Percentiles rank a stretch among this genome's conserved stretches.
Conservation (phyloP, 2,888 invertebrate species). For the Chrysopilus asiliformis region DNA sequence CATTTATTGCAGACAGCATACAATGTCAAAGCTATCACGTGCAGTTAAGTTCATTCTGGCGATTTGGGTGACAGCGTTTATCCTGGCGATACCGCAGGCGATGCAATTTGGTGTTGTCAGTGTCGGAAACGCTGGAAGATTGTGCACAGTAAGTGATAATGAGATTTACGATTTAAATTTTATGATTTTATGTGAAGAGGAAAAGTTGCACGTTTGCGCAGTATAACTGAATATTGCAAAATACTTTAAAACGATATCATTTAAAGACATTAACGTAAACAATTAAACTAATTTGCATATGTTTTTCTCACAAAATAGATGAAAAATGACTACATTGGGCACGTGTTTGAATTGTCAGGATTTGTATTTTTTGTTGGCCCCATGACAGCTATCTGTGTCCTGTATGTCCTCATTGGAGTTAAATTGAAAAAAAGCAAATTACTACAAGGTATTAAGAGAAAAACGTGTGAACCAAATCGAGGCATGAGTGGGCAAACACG, state of each 20-base stretch:
- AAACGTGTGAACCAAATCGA: constrained; percentile 34
- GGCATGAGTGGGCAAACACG: constrained; percentile 46
- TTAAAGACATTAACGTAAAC: not conserved
- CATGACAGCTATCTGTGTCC: constrained; percentile 71
- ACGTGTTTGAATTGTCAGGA: constrained; percentile 67
- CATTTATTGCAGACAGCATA: constrained; percentile 40
- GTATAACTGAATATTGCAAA: too few species aligned
- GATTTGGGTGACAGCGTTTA: constrained; percentile 60
- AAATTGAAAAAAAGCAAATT: constrained; percentile 52
- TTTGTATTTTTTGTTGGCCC: constrained; percentile 75
- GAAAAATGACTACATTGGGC: constrained; percentile 39
- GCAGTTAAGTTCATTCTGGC: constrained; percentile 58
- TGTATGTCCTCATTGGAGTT: constrained; percentile 65
- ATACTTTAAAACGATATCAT: too few species aligned
- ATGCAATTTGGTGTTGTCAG: constrained; percentile 15
- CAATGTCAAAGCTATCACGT: constrained; percentile 65
- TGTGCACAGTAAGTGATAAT: constrained; percentile 32
- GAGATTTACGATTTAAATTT: too few species aligned
- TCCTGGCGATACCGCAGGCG: constrained; percentile 53
- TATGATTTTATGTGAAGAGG: too few species aligned
- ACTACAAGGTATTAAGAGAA: constrained; percentile 45
- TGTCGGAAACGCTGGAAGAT: constrained; percentile 24
- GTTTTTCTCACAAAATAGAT: constrained; percentile 21
- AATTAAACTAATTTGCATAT: constrained; percentile 1
- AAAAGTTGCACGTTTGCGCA: too few species aligned